Percentiles rank a stretch among this genome's conserved stretches.
These are phyloP conservation scores for Agonum fuliginosum DNA, from an alignment of 2,888 invertebrate genomes.

Conservation along the genomic window DNA sequence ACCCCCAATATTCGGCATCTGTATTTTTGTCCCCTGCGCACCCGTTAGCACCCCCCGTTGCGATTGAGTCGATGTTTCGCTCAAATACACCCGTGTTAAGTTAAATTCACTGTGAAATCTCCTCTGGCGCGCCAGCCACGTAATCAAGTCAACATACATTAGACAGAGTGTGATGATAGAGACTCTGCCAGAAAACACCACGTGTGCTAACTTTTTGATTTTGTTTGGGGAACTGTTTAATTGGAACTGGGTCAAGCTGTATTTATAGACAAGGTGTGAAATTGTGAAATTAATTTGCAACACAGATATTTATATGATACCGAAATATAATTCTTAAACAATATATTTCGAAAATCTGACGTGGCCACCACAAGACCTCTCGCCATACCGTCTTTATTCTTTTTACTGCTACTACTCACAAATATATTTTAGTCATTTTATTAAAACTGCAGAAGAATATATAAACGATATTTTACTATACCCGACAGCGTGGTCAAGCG, in stretches of 20 bases:
- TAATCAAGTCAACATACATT: conserved; percentile 49
- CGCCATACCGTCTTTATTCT: no score
- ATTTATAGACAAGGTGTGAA: no score
- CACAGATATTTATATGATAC: no score
- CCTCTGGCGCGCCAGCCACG: conserved; percentile 18
- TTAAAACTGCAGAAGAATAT: no score
- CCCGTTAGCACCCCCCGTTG: conserved; percentile 5
- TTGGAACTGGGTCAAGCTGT: conserved; percentile 26
- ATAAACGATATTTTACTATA: no score
- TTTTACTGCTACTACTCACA: no score
- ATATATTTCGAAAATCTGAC: no score
- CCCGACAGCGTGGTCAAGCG: no score
- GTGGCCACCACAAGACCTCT: no score
- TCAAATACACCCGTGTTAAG: conserved; percentile 54
- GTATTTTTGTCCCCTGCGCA: conserved; percentile 16
- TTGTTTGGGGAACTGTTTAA: conserved; percentile 24
- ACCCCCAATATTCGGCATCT: conserved; percentile 26
- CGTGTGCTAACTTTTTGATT: conserved; percentile 14
- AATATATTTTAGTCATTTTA: no score
- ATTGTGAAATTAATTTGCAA: no score
- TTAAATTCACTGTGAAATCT: conserved; percentile 60
- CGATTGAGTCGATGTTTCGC: conserved; percentile 52
- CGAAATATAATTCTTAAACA: no score
- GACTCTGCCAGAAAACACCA: not conserved
- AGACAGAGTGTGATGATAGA: conserved; percentile 22